Base-by-base conservation (phyloP, 1,140 invertebrate genomes). In the Leptinotarsa texana region DNA sequence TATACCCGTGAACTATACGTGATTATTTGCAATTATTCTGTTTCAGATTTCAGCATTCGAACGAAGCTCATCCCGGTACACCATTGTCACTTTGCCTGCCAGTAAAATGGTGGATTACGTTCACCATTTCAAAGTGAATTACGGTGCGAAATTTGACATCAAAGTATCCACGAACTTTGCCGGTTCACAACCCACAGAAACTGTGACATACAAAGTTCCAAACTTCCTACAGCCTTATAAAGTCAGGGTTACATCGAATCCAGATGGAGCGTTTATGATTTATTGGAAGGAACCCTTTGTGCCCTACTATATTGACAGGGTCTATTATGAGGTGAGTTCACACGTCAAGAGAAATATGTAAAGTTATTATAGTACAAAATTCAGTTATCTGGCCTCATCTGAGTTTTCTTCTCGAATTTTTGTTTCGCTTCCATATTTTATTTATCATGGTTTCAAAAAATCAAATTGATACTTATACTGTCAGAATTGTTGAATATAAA, bases 271-370 rank as follows among this genome's bases (percentile, higher is more conserved):
- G 13, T 82, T 82, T 48, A 24, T 82, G 67, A 77, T 82, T 62
- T 82, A 81, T 70, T 82, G 81, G 81, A 66, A 70, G n/a, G 80
- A 82, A 57, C 80, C 80, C 0, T 81, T 71, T 70, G 78, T 82
- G 13, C 80, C 80, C 11, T 68, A 76, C 22, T 79, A 57, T 22
- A 74, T 81, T 27, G 81, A 78, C 22, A 68, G 73, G 49, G 77
- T 77, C 63, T 82, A 79, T 65, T 82, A 82, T 65, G 78, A 82
- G 75, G 79, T 80, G 22, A 22, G 70, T 73, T 42, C 8, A 21
- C 33, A 42, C 8, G 33, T 42, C 33, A 42, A 42, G 11, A 42
- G 8, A 42, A 42, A 42, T 42, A 42, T 42, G 33, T 42, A 11
- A 42, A 42, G 33, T 33, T 33, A 33, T 27, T 27, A 5, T 27